Evolutionary conservation across 2,888 invertebrate species (phyloP), one percentile per base, ranked within the genome.

Genomic region (Ectemnius lituratus): DNA sequence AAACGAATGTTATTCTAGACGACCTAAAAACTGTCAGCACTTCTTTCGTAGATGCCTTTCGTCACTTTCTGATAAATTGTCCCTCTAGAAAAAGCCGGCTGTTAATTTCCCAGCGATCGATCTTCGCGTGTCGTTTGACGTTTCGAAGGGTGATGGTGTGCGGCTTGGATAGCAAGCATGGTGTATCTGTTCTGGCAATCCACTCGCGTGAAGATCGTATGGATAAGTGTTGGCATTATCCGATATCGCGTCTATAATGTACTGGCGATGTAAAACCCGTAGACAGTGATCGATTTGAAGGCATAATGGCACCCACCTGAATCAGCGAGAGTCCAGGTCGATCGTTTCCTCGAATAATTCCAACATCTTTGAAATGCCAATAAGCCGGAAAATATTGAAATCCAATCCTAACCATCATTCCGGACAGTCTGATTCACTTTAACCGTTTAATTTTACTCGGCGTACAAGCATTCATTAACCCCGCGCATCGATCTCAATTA

Each of bases 321-420:
- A 59, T 27, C 46, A 4, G 11, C 20, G 11, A 8, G 13, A 8
- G 13, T 27, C 14, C 64, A 18, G 57, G 20, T n/a, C 18, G 62
- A 14, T 5, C 37, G n/a, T 6, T 67, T 13, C 52, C 23, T 56
- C 11, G 28, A 16, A 56, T 69, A 62, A 58, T 58, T 47, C 68
- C 56, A 52, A 64, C 61, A 58, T 14, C 49, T 37, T 37, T 49
- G n/a, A 68, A 73, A 73, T 73, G 57, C 23, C 58, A 62, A 65
- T 49, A 37, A 58, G 27, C 45, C 14, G 16, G 45, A 57, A 68
- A 23, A 18, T 68, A 37, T 27, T 68, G 56, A 6, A 23, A 16
- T 20, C 11, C 5, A 16, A 14, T 6, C 16, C 2, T 4, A 4
- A 13, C 52, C 14, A 52, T 4, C 52, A 14, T 0, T 2, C 52